phyloP scores from a whole-genome alignment of 1,140 invertebrate genomes.

The Pogonus chalceus region DNA sequence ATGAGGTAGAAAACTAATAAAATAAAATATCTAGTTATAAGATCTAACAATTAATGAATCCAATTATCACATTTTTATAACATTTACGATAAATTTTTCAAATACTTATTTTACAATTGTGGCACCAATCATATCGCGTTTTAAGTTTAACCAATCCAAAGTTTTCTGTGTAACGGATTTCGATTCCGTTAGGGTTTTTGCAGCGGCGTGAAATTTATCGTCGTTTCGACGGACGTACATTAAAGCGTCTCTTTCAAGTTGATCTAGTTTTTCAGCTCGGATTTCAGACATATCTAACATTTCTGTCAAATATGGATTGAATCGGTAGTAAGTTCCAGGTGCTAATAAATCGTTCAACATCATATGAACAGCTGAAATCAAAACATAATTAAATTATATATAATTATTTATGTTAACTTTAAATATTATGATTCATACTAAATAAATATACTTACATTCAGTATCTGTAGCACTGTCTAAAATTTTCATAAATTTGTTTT shows the following conservation, averaged over 20 bases:
- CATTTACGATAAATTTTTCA: background rate
- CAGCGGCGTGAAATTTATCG: slow-evolving; percentile 54
- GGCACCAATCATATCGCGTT: slow-evolving; percentile 12
- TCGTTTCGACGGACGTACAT: slow-evolving; percentile 72
- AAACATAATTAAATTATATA: slow-evolving; percentile 12
- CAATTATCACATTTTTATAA: background rate
- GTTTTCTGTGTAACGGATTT: slow-evolving; percentile 36
- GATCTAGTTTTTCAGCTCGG: slow-evolving; percentile 51
- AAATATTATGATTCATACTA: slow-evolving; percentile 17
- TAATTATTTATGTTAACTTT: slow-evolving; percentile 13
- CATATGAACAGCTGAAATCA: slow-evolving; percentile 59
- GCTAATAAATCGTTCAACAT: slow-evolving; percentile 74
- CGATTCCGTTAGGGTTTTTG: slow-evolving; percentile 38
- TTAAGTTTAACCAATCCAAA: slow-evolving; percentile 37
- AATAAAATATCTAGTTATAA: background rate
- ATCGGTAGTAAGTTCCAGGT: slow-evolving; percentile 69
- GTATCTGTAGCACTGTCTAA: slow-evolving; percentile 86
- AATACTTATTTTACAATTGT: slow-evolving; percentile 12
- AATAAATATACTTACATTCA: slow-evolving; percentile 48
- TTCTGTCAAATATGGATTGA: slow-evolving; percentile 84
- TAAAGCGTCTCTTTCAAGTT: slow-evolving; percentile 52
- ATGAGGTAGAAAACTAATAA: background rate
- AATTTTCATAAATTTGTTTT: slow-evolving; percentile 73
- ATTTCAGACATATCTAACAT: slow-evolving; percentile 77
- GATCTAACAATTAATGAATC: background rate